Percentiles rank a stretch among this genome's conserved stretches.
Conservation (phyloP, 2,888 invertebrate genomes). For the Ferrisia virgata region DNA sequence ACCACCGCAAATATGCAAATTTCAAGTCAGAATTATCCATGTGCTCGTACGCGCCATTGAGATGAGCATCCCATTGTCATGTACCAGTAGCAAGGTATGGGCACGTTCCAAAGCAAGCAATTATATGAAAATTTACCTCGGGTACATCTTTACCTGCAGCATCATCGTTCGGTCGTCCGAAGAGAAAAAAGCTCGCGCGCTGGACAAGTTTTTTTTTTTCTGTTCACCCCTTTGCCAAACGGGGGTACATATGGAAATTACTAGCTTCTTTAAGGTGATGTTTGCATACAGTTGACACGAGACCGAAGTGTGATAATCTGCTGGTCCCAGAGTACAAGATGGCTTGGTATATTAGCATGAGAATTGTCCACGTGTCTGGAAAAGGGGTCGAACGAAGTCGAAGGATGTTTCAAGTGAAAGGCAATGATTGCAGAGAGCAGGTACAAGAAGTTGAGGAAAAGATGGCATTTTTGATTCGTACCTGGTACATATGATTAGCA, state of each 20-base stretch:
- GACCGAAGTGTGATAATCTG: not conserved
- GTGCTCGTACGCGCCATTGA: too few species aligned
- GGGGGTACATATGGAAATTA: not conserved
- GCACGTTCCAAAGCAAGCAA: not conserved
- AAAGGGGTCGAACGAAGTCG: too few species aligned
- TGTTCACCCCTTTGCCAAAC: too few species aligned
- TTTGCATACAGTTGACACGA: not conserved
- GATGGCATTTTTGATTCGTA: too few species aligned
- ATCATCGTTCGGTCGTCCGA: not conserved
- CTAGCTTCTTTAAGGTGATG: not conserved
- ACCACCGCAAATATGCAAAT: not conserved
- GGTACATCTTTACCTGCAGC: not conserved
- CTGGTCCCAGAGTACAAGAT: not conserved
- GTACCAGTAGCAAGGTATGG: not conserved
- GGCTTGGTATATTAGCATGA: not conserved
- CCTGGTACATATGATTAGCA: too few species aligned
- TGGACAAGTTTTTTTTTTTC: not conserved
- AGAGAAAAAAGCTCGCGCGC: not conserved
- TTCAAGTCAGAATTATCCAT: not conserved
- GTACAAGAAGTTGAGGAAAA: too few species aligned
- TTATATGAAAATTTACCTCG: not conserved
- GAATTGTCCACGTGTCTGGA: not conserved
- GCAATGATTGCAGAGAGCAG: too few species aligned
- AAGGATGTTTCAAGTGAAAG: too few species aligned
- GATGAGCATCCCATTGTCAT: too few species aligned